Base-by-base conservation (phyloP, 2,888 invertebrate species). In the Stramonita haemastoma region DNA sequence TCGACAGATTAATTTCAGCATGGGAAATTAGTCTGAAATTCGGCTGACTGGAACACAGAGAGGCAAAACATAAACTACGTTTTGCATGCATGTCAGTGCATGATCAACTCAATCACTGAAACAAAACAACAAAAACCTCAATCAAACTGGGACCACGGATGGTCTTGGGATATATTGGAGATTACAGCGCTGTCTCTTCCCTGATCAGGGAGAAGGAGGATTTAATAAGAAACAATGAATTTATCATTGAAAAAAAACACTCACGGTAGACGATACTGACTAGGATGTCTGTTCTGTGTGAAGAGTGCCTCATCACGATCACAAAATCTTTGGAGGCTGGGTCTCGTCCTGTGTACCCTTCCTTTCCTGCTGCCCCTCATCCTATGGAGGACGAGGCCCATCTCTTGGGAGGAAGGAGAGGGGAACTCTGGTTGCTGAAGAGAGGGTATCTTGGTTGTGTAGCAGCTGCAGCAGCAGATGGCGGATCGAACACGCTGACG, bases 241-340 rank as follows among this genome's bases (percentile, higher is more conserved):
- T 34, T 5, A 19, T 2, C 8, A 81, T 13, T 32, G 34, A 81
- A 32, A 34, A 6, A 34, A 17, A 13, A 46, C 17, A 86, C 86
- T 86, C 22, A 86, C 86, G 86, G 34, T 34, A 86, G 17, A 86
- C 86, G 66, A 66, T 60, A 34, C 86, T n/a, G 46, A 56, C 57
- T 36, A n/a, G 32, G 34, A 15, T 66, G 34, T 66, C 0, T 29
- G 19, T 86, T 32, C 66, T 13, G 5, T 66, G 13, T 56, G 26
- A 15, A 1, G 57, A 17, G 6, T 57, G 29, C 66, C 66, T 32
- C 86, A 60, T 86, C 32, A 66, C 34, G 15, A 83, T 57, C 60
- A 66, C 66, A 60, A 66, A 66, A 34, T 86, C 86, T 66, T 26
- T 32, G 66, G 86, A 13, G 86, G 66, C 66, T 66, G 86, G 32